A percentile compares a stretch with the other conserved stretches of the same genome.
Conservation (phyloP, 1,140 invertebrate genomes). For the Dendrolimus kikuchii region DNA sequence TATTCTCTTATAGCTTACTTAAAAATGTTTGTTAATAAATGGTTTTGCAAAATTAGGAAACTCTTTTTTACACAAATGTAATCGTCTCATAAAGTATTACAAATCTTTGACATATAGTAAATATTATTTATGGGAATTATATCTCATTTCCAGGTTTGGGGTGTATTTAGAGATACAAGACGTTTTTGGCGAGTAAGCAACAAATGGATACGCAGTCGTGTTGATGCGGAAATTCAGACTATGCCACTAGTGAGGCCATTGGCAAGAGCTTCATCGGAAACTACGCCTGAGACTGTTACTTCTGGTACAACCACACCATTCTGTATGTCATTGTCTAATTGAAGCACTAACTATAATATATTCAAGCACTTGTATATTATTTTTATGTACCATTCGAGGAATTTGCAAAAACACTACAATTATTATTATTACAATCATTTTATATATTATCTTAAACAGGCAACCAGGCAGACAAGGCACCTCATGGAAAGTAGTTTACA, state of each 20-base stretch:
- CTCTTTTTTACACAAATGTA: too few relatives aligned
- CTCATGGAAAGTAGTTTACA: too few relatives aligned
- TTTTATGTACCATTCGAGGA: too few relatives aligned
- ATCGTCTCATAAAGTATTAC: neutral
- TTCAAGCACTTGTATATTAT: too few relatives aligned
- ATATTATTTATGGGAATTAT: neutral
- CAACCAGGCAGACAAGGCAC: too few relatives aligned
- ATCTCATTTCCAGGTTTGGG: constrained; percentile 72
- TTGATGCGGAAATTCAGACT: constrained; percentile 23
- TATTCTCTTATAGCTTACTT: too few relatives aligned
- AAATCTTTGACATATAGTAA: neutral
- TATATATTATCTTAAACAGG: too few relatives aligned
- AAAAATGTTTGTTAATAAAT: too few relatives aligned
- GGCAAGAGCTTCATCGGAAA: constrained; percentile 37
- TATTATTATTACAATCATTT: too few relatives aligned
- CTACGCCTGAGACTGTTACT: constrained; percentile 26
- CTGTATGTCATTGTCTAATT: constrained; percentile 19
- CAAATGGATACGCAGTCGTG: constrained; percentile 70
- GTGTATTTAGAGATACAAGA: constrained; percentile 78
- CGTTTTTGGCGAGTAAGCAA: constrained; percentile 79
- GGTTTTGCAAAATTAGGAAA: too few relatives aligned
- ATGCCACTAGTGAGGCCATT: constrained; percentile 35
- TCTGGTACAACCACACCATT: constrained; percentile 18
- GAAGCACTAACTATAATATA: too few relatives aligned
- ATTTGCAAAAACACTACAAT: too few relatives aligned